Evolutionary conservation across 2,888 invertebrate species (phyloP).

Genomic region (Campoplex nolae): DNA sequence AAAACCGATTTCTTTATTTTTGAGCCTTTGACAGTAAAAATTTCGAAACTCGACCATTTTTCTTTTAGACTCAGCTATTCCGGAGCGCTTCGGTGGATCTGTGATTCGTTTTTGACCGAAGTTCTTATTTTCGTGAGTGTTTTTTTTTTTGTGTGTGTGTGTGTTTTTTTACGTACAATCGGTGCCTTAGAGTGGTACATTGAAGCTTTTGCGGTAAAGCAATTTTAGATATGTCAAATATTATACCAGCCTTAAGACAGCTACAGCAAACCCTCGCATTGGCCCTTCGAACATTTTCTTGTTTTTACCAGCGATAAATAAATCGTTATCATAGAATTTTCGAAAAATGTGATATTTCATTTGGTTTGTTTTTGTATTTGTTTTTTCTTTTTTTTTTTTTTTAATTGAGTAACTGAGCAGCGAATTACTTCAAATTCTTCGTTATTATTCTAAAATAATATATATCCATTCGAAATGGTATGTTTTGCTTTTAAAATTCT

Average conservation of each 20-base stretch:
- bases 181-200: constrained; percentile 4
- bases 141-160: neutral
- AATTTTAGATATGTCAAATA: constrained; percentile 10
- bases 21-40: too few relatives aligned
- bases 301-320: neutral
- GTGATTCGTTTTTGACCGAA: neutral
- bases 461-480: neutral
- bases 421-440: neutral
- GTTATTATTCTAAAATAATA: neutral
- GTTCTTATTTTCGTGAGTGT: neutral
- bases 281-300: neutral
- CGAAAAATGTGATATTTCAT: neutral
- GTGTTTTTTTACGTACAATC: neutral
- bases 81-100: too few relatives aligned
- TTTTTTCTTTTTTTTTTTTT: neutral
- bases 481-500: neutral
- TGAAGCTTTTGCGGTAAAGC: neutral
- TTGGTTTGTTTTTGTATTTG: neutral
- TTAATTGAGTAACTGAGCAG: neutral
- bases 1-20: too few relatives aligned
- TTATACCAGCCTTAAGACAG: neutral
- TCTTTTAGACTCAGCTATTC: too few relatives aligned
- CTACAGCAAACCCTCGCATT: neutral
- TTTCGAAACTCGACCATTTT: too few relatives aligned
- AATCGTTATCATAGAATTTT: neutral